Base-by-base conservation (phyloP, 2,888 invertebrate species). In the Lysandra bellargus region DNA sequence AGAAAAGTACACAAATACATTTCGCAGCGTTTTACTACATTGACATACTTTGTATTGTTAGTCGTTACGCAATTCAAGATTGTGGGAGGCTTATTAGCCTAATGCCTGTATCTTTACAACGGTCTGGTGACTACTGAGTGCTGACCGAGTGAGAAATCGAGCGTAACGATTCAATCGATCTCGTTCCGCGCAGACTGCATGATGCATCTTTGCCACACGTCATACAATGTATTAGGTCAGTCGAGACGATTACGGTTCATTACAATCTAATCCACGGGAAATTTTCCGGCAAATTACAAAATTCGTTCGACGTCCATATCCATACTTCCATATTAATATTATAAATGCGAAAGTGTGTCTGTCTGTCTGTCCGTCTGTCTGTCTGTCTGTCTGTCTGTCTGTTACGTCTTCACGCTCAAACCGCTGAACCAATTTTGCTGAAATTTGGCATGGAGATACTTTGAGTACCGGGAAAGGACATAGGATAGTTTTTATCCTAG, bases 161-260 rank as follows among this genome's bases (percentile, higher is more conserved):
- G 33, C 69, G 5, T 69, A 69, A 33, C 69, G 69, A 69, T 37
- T 69, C 14, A 37, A 69, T 37, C 69, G 30, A 69, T 69, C 69
- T 69, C 33, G 69, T 69, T 30, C 33, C 33, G 33, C 69, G 69
- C 69, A 69, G 64, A 69, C 64, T 69, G 69, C 69, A 69, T 69
- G 69, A 69, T 33, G 69, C 33, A 69, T 69, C 12, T 69, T 69
- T 69, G 69, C 33, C 14, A 69, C 14, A 69, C 69, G 33, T 37
- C 30, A 33, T 23, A 64, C 64, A 30, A 23, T 61, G 23, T 61
- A 30, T 30, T 64, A 64, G 64, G 23, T 64, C 64, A 64, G 30
- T 64, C 12, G 3, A 23, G 23, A 64, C 23, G 64, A 64, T 61
- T n/a, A 61, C 61, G 23, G 6, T 61, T 61, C 7, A 61, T 61